Base-by-base conservation (phyloP, 2,888 invertebrate genomes). In the Lamellibrachia columna region DNA sequence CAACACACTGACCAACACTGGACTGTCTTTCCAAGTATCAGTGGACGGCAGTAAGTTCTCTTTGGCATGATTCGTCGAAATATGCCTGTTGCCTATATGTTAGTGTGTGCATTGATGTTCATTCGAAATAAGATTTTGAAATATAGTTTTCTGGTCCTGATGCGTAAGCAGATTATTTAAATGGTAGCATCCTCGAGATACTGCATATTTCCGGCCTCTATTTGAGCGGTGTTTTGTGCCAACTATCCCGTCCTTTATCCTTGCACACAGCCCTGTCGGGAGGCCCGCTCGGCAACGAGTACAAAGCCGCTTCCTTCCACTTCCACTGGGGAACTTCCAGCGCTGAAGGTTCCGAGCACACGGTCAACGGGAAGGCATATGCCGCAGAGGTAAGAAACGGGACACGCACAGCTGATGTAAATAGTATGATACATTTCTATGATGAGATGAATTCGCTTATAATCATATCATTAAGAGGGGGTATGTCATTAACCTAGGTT, bases 311-410 rank as follows among this genome's bases (percentile, higher is more conserved):
- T 96, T 99, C 99, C 96, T 99, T 99, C 97, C 99, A 99, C 96
- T 98, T 98, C 95, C 99, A 99, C 97, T 99, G 99, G 99, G 99
- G 99, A 91, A 97, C 98, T 93, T 97, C 97, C 92, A 98, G 98
- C 96, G 97, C 97, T n/a, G 97, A 97, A 95, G 99, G 99, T 15
- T 99, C 99, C 0, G 99, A 99, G 96, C 99, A 99, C 96, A 98
- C 98, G 0, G 98, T 99, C 11, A 98, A 99, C 96, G 99, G 99
- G 28, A 97, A 98, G 95, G 97, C 98, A 92, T 99, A 97, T 97
- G 98, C 99, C n/a, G 98, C 98, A 90, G 99, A 99, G 97, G 75
- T 75, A 15, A 75, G 75, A 22, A 75, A 75, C n/a, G 75, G 75
- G 40, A 40, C 40, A 40, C 40, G 40, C 0, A 40, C 40, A 40